These are phyloP conservation scores for Brachyalestes nurse DNA, from an alignment of 2,797 vertebrate species.

Conservation along the genomic window DNA sequence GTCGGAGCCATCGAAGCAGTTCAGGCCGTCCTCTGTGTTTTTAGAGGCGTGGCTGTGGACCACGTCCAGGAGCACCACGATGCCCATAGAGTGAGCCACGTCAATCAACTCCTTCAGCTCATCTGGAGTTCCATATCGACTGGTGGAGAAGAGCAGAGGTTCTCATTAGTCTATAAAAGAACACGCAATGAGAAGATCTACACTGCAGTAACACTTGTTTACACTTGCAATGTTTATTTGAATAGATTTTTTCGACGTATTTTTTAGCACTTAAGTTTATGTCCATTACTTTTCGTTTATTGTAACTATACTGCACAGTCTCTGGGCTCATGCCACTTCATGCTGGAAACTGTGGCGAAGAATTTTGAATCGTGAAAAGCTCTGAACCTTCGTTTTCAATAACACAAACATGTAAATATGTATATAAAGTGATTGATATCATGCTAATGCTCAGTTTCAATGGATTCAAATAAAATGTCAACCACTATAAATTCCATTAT, in stretches of 20 bases:
- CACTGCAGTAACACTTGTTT: no score
- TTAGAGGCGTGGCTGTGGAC: constrained; percentile 97
- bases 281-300: no score
- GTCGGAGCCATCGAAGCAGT: constrained; percentile 92
- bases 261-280: no score
- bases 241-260: no score
- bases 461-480: neutral
- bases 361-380: no score
- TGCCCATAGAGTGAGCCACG: constrained; percentile 92
- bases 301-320: no score
- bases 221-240: no score
- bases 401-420: neutral
- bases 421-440: no score
- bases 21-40: constrained; percentile 94
- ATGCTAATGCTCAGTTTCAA: no score
- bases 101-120: constrained; percentile 95
- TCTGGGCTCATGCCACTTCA: no score
- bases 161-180: neutral
- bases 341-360: no score
- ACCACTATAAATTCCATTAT: neutral
- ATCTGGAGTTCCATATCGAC: constrained; percentile 93
- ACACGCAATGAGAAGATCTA: neutral
- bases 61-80: constrained; percentile 90
- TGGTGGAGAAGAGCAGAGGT: constrained; percentile 55
- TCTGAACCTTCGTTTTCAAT: neutral